Evolutionary conservation across 2,888 invertebrate genomes (phyloP).

Genomic region (Calliopum simillimum): DNA sequence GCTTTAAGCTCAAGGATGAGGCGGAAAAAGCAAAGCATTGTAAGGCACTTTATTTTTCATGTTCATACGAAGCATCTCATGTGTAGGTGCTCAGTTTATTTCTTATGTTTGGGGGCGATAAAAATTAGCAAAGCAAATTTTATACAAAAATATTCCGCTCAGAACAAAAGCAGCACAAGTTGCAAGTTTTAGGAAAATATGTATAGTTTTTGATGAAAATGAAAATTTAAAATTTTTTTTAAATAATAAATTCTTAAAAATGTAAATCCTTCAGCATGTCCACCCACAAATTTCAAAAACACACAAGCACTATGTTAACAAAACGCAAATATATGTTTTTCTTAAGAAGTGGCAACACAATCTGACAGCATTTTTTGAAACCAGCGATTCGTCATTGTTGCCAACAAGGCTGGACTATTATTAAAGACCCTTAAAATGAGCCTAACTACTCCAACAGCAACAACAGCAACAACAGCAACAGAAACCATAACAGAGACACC

Average conservation of each 20-base stretch:
- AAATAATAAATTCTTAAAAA: not conserved
- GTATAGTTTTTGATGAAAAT: not conserved
- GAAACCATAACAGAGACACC: not conserved
- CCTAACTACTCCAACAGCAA: not conserved
- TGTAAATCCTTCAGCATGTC: not conserved
- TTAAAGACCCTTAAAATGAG: conserved; percentile 36
- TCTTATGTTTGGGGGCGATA: conserved; percentile 15
- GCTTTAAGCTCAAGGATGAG: conserved; percentile 12
- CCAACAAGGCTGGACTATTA: conserved; percentile 39
- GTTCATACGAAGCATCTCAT: not conserved
- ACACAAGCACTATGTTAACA: not conserved
- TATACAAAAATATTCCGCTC: not conserved
- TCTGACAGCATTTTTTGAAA: conserved; percentile 7
- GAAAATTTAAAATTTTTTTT: not conserved
- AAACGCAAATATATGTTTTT: not conserved
- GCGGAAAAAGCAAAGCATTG: conserved; percentile 3
- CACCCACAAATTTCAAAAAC: not conserved
- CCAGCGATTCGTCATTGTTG: conserved; percentile 30
- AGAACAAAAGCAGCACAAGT: not conserved
- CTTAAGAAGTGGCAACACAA: not conserved
- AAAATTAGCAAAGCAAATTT: conserved; percentile 16
- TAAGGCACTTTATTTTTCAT: not conserved
- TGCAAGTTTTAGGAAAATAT: not conserved
- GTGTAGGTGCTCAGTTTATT: not conserved
- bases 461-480: too few relatives aligned